These are phyloP conservation scores for Pampus argenteus DNA, from an alignment of 2,797 vertebrate genomes.

Conservation along the genomic window DNA sequence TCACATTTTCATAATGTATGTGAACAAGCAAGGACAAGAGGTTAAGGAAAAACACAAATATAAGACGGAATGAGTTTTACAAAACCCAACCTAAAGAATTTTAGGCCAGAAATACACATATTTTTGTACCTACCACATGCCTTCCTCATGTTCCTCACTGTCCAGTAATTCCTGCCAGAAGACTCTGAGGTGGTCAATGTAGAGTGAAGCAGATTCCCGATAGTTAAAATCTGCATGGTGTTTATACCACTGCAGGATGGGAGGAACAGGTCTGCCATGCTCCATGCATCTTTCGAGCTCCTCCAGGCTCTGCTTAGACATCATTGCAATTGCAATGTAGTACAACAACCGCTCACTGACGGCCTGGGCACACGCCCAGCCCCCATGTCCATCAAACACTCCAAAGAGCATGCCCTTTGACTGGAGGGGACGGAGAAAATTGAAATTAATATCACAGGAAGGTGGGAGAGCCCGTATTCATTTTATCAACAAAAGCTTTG, in stretches of 20 bases:
- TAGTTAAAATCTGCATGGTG: constrained; percentile 89
- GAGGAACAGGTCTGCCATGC: constrained; percentile 85
- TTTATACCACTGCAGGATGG: constrained; percentile 93
- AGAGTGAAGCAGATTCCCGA: constrained; percentile 88
- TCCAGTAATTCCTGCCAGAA: constrained; percentile 96
- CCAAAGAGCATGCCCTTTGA: constrained; percentile 94
- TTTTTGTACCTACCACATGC: constrained; percentile 76
- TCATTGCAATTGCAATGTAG: constrained; percentile 92
- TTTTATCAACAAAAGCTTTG: no score
- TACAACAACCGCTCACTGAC: constrained; percentile 93
- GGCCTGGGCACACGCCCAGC: constrained; percentile 92
- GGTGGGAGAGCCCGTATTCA: no score
- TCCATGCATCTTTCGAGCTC: constrained; percentile 91
- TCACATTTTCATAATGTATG: no score
- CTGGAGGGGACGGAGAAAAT: constrained; percentile 46
- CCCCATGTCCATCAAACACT: constrained; percentile 95
- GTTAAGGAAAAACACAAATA: no score
- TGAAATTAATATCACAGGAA: background rate
- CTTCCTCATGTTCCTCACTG: constrained; percentile 85
- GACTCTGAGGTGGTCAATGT: constrained; percentile 91
- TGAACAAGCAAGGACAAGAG: no score
- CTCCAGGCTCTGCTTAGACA: constrained; percentile 89
- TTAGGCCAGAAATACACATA: background rate
- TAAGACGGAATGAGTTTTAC: no score
- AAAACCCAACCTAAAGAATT: no score